A percentile compares a stretch with the other conserved stretches of the same genome.
Evolutionary conservation across 2,888 invertebrate species (phyloP).

Genomic region (Protodeltote pygarga): DNA sequence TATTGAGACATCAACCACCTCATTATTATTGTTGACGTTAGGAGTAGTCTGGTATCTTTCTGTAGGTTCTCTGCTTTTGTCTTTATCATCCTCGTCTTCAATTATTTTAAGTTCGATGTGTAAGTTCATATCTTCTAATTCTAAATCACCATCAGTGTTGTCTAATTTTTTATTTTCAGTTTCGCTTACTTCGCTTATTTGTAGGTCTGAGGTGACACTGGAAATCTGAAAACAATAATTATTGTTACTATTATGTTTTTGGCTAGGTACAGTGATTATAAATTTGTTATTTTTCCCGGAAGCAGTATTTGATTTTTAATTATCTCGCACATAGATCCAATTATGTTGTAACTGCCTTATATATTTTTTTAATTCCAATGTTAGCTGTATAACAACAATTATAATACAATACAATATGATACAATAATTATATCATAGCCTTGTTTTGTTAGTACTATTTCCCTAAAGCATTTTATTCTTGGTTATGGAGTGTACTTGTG

Average conservation of each 20-base stretch:
- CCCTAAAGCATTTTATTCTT: conserved; percentile 8
- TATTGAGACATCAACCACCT: conserved; percentile 18
- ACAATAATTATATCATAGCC: too few relatives aligned
- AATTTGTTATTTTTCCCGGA: too few relatives aligned
- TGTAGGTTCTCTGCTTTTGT: conserved; percentile 28
- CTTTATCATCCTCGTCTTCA: conserved; percentile 75
- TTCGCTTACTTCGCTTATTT: conserved; percentile 65
- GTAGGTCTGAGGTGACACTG: conserved; percentile 63
- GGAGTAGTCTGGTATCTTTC: conserved; percentile 16
- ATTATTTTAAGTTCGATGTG: conserved; percentile 81
- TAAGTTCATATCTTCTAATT: conserved; percentile 72
- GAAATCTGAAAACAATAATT: conserved; percentile 65
- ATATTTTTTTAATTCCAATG: too few relatives aligned
- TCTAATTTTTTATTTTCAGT: conserved; percentile 53
- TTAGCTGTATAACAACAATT: too few relatives aligned
- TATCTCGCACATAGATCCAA: too few relatives aligned
- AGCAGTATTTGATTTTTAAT: too few relatives aligned
- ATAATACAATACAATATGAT: too few relatives aligned
- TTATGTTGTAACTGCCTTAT: too few relatives aligned
- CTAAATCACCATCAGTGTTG: conserved; percentile 63
- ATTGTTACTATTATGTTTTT: too few relatives aligned
- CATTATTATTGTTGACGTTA: conserved; percentile 25
- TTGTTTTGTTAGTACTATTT: conserved; percentile 9
- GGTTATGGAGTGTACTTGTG: conserved; percentile 26
- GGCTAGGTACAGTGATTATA: too few relatives aligned